Percentiles rank a stretch among this genome's conserved stretches.
Conservation (phyloP, 2,113 vertebrate species). For the Brienomyrus longianalis region DNA sequence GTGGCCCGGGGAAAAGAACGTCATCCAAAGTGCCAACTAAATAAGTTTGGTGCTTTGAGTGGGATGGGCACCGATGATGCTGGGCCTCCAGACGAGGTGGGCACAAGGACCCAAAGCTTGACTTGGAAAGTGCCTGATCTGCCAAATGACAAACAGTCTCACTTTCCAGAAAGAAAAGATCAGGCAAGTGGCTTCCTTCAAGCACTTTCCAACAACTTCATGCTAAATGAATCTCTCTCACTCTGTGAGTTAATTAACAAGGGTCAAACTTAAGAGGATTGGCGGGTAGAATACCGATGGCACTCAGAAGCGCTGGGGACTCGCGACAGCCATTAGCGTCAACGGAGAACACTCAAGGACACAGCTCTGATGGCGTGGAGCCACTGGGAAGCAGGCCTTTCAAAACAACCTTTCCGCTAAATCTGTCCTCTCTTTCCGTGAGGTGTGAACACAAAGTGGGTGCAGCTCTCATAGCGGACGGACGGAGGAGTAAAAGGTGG, state of each 20-base stretch:
- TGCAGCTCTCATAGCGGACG: background rate
- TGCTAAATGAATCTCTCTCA: background rate
- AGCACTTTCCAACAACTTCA: background rate
- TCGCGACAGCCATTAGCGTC: background rate
- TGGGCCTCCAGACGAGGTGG: no score
- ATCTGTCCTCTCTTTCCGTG: background rate
- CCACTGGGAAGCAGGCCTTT: background rate
- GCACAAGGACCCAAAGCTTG: background rate
- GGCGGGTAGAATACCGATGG: background rate
- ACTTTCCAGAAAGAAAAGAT: background rate
- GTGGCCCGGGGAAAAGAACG: background rate
- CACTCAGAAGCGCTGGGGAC: background rate
- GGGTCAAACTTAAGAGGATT: background rate
- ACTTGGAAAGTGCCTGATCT: background rate
- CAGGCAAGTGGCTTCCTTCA: background rate
- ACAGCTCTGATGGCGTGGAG: background rate
- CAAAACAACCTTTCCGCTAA: background rate
- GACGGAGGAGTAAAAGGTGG: background rate
- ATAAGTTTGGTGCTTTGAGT: background rate
- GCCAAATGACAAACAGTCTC: background rate
- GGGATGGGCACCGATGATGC: background rate
- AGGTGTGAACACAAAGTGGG: background rate
- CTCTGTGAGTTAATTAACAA: slow-evolving; percentile 14
- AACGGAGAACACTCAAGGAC: background rate
- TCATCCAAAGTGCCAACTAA: background rate